Evolutionary conservation across 2,113 vertebrate species (phyloP).

Genomic region (rat (Rattus norvegicus)): GRCr8 NC_086024.1:45113501-45114000

Average conservation of each 20-base stretch:
- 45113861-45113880: neutral
- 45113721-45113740: neutral
- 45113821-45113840: neutral
- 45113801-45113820: neutral
- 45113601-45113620: neutral
- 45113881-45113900: neutral
- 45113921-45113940: neutral
- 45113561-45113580: neutral
- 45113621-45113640: neutral
- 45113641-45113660: rapidly evolving
- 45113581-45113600: neutral
- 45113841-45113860: neutral
- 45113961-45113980: neutral
- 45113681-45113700: too few relatives aligned
- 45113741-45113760: neutral
- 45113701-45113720: neutral
- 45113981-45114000: neutral
- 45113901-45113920: neutral
- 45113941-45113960: neutral
- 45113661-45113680: neutral
- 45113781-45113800: neutral
- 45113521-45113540: too few relatives aligned
- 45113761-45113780: neutral
- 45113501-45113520: neutral
- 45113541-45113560: too few relatives aligned